These are phyloP conservation scores for Lophius piscatorius DNA, from an alignment of 2,113 vertebrate species.

Conservation along the genomic window DNA sequence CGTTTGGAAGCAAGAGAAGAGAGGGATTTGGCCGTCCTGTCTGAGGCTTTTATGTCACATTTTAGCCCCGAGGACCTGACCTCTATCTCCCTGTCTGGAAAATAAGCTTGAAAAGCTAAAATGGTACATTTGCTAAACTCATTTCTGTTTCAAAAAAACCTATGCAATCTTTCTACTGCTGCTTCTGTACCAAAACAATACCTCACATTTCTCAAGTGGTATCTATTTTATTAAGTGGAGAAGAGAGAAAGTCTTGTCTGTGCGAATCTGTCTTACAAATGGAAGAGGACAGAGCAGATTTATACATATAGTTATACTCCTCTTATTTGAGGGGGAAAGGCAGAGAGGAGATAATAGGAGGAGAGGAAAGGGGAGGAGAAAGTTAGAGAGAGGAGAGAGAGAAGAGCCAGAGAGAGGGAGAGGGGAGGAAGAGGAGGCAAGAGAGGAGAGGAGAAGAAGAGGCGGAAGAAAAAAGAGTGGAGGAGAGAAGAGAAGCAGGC, in stretches of 20 bases:
- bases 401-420: constrained; percentile 36
- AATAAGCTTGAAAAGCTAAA: constrained; percentile 87
- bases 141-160: constrained; percentile 19
- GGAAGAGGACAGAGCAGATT: constrained; percentile 34
- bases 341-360: constrained; percentile 30
- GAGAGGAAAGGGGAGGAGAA: constrained; percentile 29
- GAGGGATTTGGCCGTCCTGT: constrained; percentile 41
- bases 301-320: constrained; percentile 54
- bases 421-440: constrained; percentile 1
- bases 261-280: constrained; percentile 31
- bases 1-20: constrained; percentile 28
- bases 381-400: constrained; percentile 10
- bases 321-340: constrained; percentile 44
- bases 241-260: too few relatives aligned
- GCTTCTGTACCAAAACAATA: constrained; percentile 19
- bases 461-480: constrained; percentile 6
- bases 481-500: constrained; percentile 15
- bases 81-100: constrained; percentile 43
- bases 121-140: constrained; percentile 50
- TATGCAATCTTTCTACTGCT: constrained; percentile 78
- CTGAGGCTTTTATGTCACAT: constrained; percentile 59
- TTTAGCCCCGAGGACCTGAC: constrained; percentile 54
- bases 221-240: too few relatives aligned
- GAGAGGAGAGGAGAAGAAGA: constrained; percentile 8
- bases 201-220: too few relatives aligned